phyloP scores from a whole-genome alignment of 2,888 invertebrate species.

The Drosophila paramelanica region DNA sequence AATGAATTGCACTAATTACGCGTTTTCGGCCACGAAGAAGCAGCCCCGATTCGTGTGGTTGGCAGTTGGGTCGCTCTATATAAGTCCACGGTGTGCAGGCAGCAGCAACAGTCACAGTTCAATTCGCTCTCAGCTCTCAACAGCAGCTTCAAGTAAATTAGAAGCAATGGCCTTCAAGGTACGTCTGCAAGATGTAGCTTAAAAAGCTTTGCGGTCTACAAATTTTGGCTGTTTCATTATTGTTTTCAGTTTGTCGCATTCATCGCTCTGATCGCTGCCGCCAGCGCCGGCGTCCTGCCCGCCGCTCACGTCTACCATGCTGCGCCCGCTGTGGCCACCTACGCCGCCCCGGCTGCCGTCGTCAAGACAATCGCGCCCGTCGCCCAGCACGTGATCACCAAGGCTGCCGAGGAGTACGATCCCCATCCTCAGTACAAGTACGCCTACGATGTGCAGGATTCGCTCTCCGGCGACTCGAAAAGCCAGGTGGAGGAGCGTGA shows the following conservation, averaged over 20 bases:
- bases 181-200: constrained; percentile 9
- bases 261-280: constrained; percentile 78
- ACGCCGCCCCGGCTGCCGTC: constrained; percentile 61
- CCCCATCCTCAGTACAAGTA: constrained; percentile 83
- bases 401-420: constrained; percentile 79
- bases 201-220: neutral
- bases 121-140: constrained; percentile 54
- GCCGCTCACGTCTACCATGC: constrained; percentile 67
- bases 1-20: constrained; percentile 78
- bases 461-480: constrained; percentile 83
- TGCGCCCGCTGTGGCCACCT: constrained; percentile 65
- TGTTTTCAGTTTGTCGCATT: constrained; percentile 70
- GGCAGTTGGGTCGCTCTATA: constrained; percentile 54
- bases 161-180: constrained; percentile 79
- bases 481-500: constrained; percentile 83
- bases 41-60: constrained; percentile 30
- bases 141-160: constrained; percentile 46
- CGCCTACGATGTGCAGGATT: constrained; percentile 83
- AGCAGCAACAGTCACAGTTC: constrained; percentile 66
- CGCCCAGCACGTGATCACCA: constrained; percentile 68
- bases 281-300: constrained; percentile 78
- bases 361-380: constrained; percentile 48
- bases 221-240: neutral
- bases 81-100: constrained; percentile 48
- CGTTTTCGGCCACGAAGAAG: constrained; percentile 50